Evolutionary conservation across 2,797 vertebrate species (phyloP).

Genomic region (Premnoplex brunnescens): DNA sequence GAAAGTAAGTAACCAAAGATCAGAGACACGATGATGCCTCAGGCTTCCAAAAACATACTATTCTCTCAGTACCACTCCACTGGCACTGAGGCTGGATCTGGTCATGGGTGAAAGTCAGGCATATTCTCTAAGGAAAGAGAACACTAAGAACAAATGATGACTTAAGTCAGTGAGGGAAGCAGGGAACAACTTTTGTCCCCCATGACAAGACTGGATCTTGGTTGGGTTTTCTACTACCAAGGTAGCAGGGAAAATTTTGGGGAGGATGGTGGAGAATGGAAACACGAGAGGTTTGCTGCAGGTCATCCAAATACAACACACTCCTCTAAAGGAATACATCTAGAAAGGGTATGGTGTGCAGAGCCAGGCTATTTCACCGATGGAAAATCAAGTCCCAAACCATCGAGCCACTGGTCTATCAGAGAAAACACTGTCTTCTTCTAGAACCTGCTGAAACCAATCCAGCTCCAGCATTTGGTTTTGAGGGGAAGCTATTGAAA

Average conservation of each 20-base stretch:
- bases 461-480: not conserved
- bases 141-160: not conserved
- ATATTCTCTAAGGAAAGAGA: not conserved
- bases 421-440: not conserved
- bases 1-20: not conserved
- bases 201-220: not conserved
- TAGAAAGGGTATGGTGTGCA: not conserved
- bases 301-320: not conserved
- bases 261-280: not conserved
- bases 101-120: not conserved
- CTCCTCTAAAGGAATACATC: not conserved
- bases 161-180: not conserved
- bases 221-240: not conserved
- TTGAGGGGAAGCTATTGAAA: not conserved
- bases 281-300: not conserved
- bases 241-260: not conserved
- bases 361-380: not conserved
- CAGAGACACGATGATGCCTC: not conserved
- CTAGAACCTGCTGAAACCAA: slow-evolving; percentile 1
- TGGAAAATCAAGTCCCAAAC: not conserved
- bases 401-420: not conserved
- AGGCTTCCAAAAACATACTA: not conserved
- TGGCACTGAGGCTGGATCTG: not conserved
- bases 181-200: not conserved
- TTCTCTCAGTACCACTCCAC: not conserved